phyloP scores from a whole-genome alignment of 2,888 invertebrate genomes.

The Hymenopus coronatus region DNA sequence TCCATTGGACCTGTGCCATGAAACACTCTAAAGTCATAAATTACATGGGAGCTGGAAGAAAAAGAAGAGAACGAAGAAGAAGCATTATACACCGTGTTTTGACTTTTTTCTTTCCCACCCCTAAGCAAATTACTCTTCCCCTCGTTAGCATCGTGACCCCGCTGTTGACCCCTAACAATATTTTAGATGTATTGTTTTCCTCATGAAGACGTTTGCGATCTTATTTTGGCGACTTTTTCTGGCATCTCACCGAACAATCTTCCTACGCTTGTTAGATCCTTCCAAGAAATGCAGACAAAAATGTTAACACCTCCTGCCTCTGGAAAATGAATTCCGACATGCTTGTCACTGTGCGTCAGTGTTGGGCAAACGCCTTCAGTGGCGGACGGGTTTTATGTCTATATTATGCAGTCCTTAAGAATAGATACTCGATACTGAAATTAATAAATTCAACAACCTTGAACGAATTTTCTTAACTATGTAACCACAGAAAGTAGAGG shows the following conservation, averaged over 20 bases:
- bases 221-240: background rate
- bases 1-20: background rate
- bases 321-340: background rate
- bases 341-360: too few species aligned
- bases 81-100: background rate
- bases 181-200: background rate
- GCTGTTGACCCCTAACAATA: background rate
- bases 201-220: background rate
- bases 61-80: background rate
- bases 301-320: background rate
- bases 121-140: constrained; percentile 1
- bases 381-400: too few species aligned
- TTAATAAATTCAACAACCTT: too few species aligned
- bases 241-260: background rate
- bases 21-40: background rate
- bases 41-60: background rate
- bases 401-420: too few species aligned
- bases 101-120: background rate
- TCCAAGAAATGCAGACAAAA: background rate
- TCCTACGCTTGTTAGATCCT: background rate
- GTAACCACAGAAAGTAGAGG: too few species aligned
- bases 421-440: too few species aligned
- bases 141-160: constrained; percentile 1
- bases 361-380: too few species aligned
- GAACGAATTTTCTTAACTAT: too few species aligned